Evolutionary conservation across 2,113 vertebrate genomes (phyloP).

Genomic region (Cinclus mexicanus): DNA sequence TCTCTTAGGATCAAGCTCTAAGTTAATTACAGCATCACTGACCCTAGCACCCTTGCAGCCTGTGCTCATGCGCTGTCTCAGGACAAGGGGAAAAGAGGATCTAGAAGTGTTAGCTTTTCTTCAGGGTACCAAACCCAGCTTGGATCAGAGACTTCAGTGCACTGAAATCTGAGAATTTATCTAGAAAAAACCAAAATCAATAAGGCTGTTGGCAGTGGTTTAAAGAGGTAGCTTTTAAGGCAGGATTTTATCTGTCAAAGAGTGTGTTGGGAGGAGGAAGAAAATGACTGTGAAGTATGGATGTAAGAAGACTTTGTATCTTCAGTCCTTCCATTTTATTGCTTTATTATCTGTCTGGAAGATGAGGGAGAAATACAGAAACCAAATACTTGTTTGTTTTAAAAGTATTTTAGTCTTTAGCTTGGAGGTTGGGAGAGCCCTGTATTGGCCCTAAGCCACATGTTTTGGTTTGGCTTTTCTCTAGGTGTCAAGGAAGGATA

Average conservation of each 20-base stretch:
- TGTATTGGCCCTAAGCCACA: neutral
- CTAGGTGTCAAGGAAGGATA: neutral
- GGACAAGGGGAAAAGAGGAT: neutral
- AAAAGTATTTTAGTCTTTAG: neutral
- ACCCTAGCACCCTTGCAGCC: accelerated
- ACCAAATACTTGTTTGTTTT: neutral
- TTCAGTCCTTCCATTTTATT: neutral
- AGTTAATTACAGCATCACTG: neutral
- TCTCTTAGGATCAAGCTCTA: neutral
- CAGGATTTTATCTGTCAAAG: neutral
- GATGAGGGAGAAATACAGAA: slow-evolving; percentile 3
- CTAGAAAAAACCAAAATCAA: neutral
- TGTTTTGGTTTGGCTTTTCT: neutral
- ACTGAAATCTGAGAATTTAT: neutral
- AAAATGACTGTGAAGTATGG: neutral
- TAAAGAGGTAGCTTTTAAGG: neutral
- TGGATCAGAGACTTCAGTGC: neutral
- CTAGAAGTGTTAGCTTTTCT: neutral
- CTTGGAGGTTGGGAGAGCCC: neutral
- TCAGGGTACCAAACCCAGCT: neutral
- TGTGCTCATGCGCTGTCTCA: neutral
- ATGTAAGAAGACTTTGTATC: neutral
- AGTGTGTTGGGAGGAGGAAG: neutral
- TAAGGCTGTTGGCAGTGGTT: neutral
- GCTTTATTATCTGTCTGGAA: neutral